Conservation (phyloP, 2,797 vertebrate species). For the Semotilus atromaculatus region DNA sequence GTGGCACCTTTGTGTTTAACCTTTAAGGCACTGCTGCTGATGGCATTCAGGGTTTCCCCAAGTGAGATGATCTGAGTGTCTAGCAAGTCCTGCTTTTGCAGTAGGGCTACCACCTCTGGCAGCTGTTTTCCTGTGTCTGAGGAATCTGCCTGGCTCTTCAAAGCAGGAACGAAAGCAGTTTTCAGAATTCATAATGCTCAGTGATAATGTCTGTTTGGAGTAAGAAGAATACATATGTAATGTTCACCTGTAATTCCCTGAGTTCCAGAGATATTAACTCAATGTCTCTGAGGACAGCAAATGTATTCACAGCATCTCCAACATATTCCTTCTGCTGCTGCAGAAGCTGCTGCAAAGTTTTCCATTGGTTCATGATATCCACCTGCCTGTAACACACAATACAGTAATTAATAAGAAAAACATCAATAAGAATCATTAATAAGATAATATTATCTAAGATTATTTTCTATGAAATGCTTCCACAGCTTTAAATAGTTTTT, state of each 20-base stretch:
- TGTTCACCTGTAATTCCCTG: conserved; percentile 83
- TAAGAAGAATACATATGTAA: not conserved
- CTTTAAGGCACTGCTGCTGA: conserved; percentile 71
- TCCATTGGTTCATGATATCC: conserved; percentile 81
- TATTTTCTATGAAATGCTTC: not conserved
- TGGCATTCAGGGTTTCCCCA: conserved; percentile 74
- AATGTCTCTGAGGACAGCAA: conserved; percentile 79
- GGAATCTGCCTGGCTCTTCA: conserved; percentile 77
- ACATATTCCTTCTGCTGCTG: conserved; percentile 73
- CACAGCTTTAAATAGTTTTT: not conserved
- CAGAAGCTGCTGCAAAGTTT: conserved; percentile 79
- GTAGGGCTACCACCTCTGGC: conserved; percentile 80
- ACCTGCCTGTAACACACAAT: conserved; percentile 74
- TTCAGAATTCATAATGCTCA: not conserved
- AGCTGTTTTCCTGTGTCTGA: conserved; percentile 83
- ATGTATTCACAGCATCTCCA: conserved; percentile 70
- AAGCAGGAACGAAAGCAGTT: not conserved
- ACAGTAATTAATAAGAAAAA: not conserved
- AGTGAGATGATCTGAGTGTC: conserved; percentile 83
- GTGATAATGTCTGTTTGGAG: not conserved
- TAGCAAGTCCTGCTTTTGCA: conserved; percentile 87
- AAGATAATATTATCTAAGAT: not conserved
- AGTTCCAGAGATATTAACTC: conserved; percentile 82
- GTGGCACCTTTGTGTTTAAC: conserved; percentile 67
- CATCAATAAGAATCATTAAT: not conserved